A percentile compares a stretch with the other conserved stretches of the same genome.
Conservation (phyloP, 2,113 vertebrate species). For the Dissostichus mawsoni region DNA sequence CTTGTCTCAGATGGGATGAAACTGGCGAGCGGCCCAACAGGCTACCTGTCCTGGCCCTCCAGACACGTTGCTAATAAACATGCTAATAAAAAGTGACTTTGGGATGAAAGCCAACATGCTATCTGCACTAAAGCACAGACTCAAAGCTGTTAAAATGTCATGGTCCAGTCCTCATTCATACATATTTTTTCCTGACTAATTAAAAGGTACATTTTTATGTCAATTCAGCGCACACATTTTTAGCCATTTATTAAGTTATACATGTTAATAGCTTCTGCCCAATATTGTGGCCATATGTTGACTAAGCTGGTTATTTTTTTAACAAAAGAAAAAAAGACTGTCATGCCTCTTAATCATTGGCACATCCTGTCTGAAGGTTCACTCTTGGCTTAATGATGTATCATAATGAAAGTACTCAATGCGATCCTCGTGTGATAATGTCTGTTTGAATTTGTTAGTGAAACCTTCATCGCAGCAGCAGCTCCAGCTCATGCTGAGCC, state of each 20-base stretch:
- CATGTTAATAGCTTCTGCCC: not conserved
- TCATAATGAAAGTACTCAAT: slow-evolving; percentile 59
- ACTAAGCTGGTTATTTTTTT: not conserved
- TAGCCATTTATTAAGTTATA: not conserved
- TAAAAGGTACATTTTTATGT: not conserved
- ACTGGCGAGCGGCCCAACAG: slow-evolving; percentile 13
- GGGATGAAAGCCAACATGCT: slow-evolving; percentile 13
- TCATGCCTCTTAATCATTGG: slow-evolving; percentile 14
- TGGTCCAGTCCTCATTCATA: not conserved
- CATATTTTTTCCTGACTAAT: not conserved
- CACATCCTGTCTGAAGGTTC: slow-evolving; percentile 33
- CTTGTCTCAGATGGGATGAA: slow-evolving; percentile 29
- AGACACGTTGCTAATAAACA: slow-evolving; percentile 39
- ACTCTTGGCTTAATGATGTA: slow-evolving; percentile 64
- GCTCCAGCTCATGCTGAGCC: slow-evolving; percentile 49
- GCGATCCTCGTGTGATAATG: slow-evolving; percentile 63
- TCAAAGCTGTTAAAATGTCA: not conserved
- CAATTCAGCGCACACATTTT: not conserved
- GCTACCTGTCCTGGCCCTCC: not conserved
- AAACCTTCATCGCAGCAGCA: slow-evolving; percentile 54
- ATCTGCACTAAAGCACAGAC: not conserved
- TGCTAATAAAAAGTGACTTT: slow-evolving; percentile 29
- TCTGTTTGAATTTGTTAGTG: slow-evolving; percentile 52
- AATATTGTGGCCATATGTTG: not conserved
- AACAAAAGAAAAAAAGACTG: not conserved